These are phyloP conservation scores for Drosophila persimilis DNA, from an alignment of 1,140 invertebrate genomes.

Conservation along the genomic window DNA sequence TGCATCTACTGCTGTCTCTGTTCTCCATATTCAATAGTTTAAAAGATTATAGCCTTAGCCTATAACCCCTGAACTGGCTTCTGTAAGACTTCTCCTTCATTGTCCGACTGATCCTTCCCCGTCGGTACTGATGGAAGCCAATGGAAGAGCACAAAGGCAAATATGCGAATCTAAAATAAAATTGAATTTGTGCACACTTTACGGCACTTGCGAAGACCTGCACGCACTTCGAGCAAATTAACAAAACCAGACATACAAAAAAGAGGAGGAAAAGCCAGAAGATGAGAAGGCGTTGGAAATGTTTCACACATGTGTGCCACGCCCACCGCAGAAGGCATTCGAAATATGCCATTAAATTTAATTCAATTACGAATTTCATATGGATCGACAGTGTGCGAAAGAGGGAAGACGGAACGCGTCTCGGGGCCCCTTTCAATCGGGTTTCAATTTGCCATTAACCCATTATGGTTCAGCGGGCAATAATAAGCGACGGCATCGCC, in stretches of 20 bases:
- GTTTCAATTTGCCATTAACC: slow-evolving; percentile 80
- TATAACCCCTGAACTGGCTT: too few relatives aligned
- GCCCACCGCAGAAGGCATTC: slow-evolving; percentile 47
- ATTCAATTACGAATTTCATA: slow-evolving; percentile 80
- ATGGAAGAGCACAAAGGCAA: slow-evolving; percentile 33
- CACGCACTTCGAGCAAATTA: slow-evolving; percentile 71
- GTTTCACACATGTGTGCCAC: slow-evolving; percentile 43
- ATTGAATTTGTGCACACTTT: slow-evolving; percentile 67
- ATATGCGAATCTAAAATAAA: slow-evolving; percentile 49
- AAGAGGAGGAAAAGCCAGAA: not conserved
- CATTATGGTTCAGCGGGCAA: slow-evolving; percentile 75
- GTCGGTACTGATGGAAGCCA: too few relatives aligned
- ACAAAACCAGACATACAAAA: slow-evolving; percentile 31
- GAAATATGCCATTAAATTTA: slow-evolving; percentile 80
- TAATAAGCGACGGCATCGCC: slow-evolving; percentile 55
- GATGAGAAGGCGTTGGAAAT: slow-evolving; percentile 14
- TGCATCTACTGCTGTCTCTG: too few relatives aligned
- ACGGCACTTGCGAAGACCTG: slow-evolving; percentile 46
- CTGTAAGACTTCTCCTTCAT: not conserved
- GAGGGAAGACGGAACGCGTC: not conserved
- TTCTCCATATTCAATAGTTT: too few relatives aligned
- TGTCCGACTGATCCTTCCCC: not conserved
- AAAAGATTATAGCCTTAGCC: too few relatives aligned
- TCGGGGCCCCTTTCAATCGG: slow-evolving; percentile 58
- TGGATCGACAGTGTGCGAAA: not conserved